Evolutionary conservation across 2,888 invertebrate species (phyloP).

Genomic region (Prosopocoilus inquinatus): DNA sequence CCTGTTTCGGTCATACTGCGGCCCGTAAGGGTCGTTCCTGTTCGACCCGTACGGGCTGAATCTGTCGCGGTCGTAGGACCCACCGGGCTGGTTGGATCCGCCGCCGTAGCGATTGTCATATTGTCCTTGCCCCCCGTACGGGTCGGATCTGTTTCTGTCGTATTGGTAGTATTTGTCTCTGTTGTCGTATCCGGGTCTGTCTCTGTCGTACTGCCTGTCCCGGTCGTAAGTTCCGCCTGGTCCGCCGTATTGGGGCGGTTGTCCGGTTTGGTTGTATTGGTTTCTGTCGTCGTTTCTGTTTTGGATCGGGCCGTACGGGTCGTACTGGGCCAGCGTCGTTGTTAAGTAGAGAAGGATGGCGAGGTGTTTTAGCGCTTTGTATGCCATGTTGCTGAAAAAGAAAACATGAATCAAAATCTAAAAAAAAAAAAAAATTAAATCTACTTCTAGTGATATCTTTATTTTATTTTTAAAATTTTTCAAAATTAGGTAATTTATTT

Average conservation of each 20-base stretch:
- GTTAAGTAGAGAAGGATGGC: slow-evolving; percentile 1
- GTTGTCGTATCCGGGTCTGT: slow-evolving; percentile 17
- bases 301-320: slow-evolving; percentile 21
- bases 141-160: slow-evolving; percentile 11
- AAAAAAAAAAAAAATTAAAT: too few relatives aligned
- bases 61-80: slow-evolving; percentile 14
- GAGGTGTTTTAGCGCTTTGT: not conserved
- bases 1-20: slow-evolving; percentile 15
- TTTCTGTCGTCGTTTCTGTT: slow-evolving; percentile 14
- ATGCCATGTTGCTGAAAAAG: slow-evolving; percentile 12
- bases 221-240: slow-evolving; percentile 5
- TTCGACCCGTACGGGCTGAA: slow-evolving; percentile 11
- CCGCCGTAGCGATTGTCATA: slow-evolving; percentile 3
- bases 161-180: slow-evolving; percentile 6
- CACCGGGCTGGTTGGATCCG: slow-evolving; percentile 3
- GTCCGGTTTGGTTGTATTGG: slow-evolving; percentile 11
- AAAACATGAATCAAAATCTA: slow-evolving; percentile 2
- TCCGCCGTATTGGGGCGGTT: slow-evolving; percentile 7
- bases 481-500: too few relatives aligned
- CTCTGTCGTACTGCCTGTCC: slow-evolving; percentile 14
- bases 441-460: too few relatives aligned
- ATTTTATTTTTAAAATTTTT: too few relatives aligned
- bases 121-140: slow-evolving; percentile 14
- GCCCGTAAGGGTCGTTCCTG: slow-evolving; percentile 19
- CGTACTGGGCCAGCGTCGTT: slow-evolving; percentile 12